Conservation (phyloP, 2,797 vertebrate genomes). For the Melanotaenia boesemani region DNA sequence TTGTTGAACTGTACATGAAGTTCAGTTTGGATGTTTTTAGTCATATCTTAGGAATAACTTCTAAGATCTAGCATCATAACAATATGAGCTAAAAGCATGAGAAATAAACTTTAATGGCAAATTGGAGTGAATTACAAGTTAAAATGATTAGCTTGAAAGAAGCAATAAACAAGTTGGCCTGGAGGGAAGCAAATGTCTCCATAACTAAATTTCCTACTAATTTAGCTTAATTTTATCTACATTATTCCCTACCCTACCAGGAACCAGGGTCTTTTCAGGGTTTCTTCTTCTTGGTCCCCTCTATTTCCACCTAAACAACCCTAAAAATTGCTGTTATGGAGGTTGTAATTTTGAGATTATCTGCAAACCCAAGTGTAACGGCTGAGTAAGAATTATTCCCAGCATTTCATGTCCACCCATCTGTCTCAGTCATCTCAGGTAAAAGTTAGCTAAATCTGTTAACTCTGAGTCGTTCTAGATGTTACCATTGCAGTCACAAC, state of each 20-base stretch:
- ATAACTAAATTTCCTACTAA: neutral
- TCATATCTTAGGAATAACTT: neutral
- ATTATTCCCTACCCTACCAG: neutral
- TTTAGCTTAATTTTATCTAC: neutral
- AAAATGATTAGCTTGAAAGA: neutral
- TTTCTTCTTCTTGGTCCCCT: neutral
- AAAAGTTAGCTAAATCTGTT: no score
- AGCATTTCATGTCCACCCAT: no score
- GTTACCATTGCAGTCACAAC: no score
- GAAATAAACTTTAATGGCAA: neutral
- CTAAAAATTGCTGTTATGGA: no score
- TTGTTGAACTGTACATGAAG: neutral
- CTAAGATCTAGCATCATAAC: no score
- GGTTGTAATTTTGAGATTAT: neutral
- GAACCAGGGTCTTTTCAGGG: neutral
- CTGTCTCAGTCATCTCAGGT: no score
- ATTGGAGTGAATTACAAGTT: neutral
- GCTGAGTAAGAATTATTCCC: no score
- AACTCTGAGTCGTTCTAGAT: no score
- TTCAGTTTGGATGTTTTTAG: neutral
- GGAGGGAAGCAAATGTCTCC: no score
- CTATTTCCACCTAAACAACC: neutral
- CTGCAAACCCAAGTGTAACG: no score
- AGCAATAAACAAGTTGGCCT: no score
- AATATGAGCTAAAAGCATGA: no score